Percentiles rank a stretch among this genome's conserved stretches.
Evolutionary conservation across 2,113 vertebrate species (phyloP).

Genomic region (Anhinga anhinga): DNA sequence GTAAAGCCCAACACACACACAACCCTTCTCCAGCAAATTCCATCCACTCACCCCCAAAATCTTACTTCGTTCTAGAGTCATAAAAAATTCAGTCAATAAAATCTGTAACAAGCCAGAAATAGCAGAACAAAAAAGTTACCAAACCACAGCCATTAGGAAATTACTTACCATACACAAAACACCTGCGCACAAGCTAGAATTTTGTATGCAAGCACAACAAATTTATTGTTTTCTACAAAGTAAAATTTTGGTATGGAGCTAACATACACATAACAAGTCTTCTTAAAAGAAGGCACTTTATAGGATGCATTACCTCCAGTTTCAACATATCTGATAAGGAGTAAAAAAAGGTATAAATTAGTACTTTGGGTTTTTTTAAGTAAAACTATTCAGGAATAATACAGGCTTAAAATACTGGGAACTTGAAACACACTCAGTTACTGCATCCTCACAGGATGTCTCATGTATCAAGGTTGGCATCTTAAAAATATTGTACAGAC

Average conservation of each 20-base stretch:
- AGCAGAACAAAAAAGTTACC: neutral
- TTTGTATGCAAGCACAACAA: neutral
- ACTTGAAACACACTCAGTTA: neutral
- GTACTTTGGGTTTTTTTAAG: neutral
- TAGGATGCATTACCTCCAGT: neutral
- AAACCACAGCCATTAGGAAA: neutral
- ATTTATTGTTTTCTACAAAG: neutral
- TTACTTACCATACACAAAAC: neutral
- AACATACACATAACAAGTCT: neutral
- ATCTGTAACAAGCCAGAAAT: neutral
- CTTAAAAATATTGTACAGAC: neutral
- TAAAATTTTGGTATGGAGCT: neutral
- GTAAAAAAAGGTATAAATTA: neutral
- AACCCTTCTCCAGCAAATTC: neutral
- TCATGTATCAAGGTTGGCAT: neutral
- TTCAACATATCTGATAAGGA: neutral
- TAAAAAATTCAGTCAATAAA: neutral
- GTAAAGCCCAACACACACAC: neutral
- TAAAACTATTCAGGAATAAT: neutral
- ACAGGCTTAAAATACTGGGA: neutral
- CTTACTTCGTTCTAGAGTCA: neutral
- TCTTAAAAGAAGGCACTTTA: neutral
- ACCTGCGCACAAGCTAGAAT: neutral
- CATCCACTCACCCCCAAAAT: neutral
- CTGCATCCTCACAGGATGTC: neutral